Conservation (phyloP, 2,888 invertebrate genomes). For the Dasypolia templi region DNA sequence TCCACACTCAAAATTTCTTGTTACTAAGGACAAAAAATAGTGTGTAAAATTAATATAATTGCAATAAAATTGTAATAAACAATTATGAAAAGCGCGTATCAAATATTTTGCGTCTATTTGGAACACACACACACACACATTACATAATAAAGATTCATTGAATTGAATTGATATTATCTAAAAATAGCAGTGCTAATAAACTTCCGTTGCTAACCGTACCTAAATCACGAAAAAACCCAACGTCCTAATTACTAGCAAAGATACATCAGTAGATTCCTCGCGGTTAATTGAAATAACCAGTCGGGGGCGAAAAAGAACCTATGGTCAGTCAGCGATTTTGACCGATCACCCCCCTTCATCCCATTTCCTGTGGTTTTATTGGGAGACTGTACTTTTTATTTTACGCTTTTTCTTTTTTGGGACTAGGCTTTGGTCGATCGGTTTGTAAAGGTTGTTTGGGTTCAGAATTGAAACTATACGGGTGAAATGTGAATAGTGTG, state of each 20-base stretch:
- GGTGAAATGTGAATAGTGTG: neutral
- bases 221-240: conserved; percentile 15
- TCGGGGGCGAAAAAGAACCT: conserved; percentile 45
- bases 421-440: conserved; percentile 2
- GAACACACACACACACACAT: too few species aligned
- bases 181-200: neutral
- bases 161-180: too few species aligned
- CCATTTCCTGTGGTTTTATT: conserved; percentile 54
- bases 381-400: conserved; percentile 34
- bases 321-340: conserved; percentile 61
- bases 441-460: conserved; percentile 12
- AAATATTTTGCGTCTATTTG: too few species aligned
- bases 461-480: conserved; percentile 3
- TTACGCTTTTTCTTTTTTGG: conserved; percentile 33
- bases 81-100: too few species aligned
- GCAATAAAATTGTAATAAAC: too few species aligned
- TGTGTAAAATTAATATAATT: too few species aligned
- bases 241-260: conserved; percentile 35
- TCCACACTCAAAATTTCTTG: too few species aligned
- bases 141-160: too few species aligned
- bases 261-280: conserved; percentile 30
- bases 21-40: too few species aligned
- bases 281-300: conserved; percentile 56
- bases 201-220: neutral
- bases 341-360: conserved; percentile 34